A percentile compares a stretch with the other conserved stretches of the same genome.
Conservation (phyloP, 1,140 invertebrate genomes). For the Leptinotarsa undecemlineata region DNA sequence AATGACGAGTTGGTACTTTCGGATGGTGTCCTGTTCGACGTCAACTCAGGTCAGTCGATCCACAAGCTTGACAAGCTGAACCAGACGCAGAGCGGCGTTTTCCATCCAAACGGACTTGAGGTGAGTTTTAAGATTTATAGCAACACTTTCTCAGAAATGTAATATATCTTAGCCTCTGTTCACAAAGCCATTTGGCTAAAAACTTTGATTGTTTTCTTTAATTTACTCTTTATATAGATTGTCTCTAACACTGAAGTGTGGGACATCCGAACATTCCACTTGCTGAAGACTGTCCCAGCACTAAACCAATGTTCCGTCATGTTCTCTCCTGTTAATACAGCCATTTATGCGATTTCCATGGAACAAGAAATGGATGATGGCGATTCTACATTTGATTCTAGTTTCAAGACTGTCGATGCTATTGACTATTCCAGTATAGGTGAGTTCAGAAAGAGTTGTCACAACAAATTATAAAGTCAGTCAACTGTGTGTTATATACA, state of each 20-base stretch:
- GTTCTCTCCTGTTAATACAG: slow-evolving; percentile 70
- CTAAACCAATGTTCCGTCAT: slow-evolving; percentile 85
- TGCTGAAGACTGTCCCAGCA: slow-evolving; percentile 89
- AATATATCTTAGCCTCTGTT: too few species aligned
- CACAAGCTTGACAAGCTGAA: slow-evolving; percentile 99
- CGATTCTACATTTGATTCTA: slow-evolving; percentile 73
- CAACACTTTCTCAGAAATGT: too few species aligned
- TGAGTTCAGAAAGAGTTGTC: slow-evolving; percentile 54
- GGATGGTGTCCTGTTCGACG: slow-evolving; percentile 97
- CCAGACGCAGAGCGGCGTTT: slow-evolving; percentile 90
- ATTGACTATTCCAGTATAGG: slow-evolving; percentile 92
- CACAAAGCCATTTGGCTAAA: too few species aligned
- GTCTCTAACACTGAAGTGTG: slow-evolving; percentile 91
- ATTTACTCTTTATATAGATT: slow-evolving; percentile 56
- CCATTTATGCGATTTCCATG: slow-evolving; percentile 62
- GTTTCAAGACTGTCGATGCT: slow-evolving; percentile 92
- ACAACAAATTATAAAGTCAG: too few species aligned
- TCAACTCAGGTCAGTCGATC: slow-evolving; percentile 81
- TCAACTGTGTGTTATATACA: neutral
- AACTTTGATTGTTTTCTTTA: neutral
- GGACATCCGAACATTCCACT: slow-evolving; percentile 93
- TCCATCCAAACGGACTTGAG: slow-evolving; percentile 96
- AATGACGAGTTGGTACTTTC: slow-evolving; percentile 92
- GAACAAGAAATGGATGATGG: slow-evolving; percentile 57
- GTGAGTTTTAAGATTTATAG: slow-evolving; percentile 57